These are phyloP conservation scores for Tragopan temminckii DNA, from an alignment of 2,797 vertebrate species.

Conservation along the genomic window DNA sequence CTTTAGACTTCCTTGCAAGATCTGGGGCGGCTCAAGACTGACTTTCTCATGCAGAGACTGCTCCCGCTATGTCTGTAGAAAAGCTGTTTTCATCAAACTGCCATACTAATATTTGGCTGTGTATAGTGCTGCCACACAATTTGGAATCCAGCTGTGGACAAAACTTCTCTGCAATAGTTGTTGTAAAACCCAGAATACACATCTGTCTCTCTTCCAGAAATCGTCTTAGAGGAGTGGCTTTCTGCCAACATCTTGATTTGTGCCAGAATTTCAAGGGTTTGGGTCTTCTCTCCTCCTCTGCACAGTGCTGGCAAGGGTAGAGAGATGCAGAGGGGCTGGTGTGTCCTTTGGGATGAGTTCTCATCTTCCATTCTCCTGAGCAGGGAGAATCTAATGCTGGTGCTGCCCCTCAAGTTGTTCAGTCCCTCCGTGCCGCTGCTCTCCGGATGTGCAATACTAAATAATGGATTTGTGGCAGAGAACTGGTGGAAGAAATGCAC, in stretches of 20 bases:
- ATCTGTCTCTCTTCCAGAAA: neutral
- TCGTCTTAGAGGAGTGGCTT: slow-evolving; percentile 16
- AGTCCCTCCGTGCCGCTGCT: neutral
- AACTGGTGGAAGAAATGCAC: neutral
- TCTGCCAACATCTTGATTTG: neutral
- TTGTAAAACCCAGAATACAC: slow-evolving; percentile 14
- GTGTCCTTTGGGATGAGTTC: neutral
- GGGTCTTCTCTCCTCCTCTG: neutral
- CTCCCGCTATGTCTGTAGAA: neutral
- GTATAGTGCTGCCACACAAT: neutral
- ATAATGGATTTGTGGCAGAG: neutral
- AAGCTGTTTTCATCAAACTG: neutral
- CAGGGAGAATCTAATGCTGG: neutral
- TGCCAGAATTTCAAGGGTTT: slow-evolving; percentile 38
- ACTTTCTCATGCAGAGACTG: neutral
- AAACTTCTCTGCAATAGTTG: slow-evolving; percentile 28
- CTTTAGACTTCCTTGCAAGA: neutral
- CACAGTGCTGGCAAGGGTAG: fast-evolving
- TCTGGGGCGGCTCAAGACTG: neutral
- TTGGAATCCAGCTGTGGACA: neutral
- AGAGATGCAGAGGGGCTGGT: neutral
- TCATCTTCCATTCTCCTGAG: neutral
- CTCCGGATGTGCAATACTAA: fast-evolving
- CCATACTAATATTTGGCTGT: neutral
- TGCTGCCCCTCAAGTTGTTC: neutral